Percentiles rank a stretch among this genome's conserved stretches.
Conservation (phyloP, 2,113 vertebrate genomes). For the Ornithorhynchus anatinus region DNA sequence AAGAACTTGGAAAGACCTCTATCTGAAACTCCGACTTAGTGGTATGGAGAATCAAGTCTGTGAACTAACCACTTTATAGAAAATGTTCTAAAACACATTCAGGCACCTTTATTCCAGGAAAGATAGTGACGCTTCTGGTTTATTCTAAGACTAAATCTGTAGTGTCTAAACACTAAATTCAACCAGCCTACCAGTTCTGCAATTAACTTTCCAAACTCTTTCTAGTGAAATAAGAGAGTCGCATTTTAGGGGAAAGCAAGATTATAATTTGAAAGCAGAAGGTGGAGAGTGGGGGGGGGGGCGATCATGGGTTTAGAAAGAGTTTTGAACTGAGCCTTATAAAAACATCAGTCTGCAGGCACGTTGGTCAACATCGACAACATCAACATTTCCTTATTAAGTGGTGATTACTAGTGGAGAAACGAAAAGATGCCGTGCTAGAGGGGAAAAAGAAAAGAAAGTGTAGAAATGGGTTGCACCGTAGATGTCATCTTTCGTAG, state of each 20-base stretch:
- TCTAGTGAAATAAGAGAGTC: conserved; percentile 9
- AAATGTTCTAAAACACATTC: conserved; percentile 42
- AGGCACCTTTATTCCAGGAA: conserved; percentile 31
- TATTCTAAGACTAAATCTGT: conserved; percentile 41
- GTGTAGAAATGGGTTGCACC: too few relatives aligned
- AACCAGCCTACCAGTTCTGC: conserved; percentile 29
- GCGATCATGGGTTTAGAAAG: conserved; percentile 15
- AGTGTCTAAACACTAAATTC: conserved; percentile 23
- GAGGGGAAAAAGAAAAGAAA: conserved; percentile 4
- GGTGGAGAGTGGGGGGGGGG: neutral
- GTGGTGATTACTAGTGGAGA: neutral
- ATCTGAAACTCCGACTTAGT: neutral
- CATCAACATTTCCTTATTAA: conserved; percentile 8
- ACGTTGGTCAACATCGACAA: conserved; percentile 16
- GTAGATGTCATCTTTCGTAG: too few relatives aligned
- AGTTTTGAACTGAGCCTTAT: neutral
- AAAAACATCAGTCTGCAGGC: conserved; percentile 20
- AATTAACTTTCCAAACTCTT: conserved; percentile 31
- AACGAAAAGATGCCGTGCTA: conserved; percentile 28
- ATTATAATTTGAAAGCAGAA: conserved; percentile 18
- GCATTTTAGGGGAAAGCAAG: neutral
- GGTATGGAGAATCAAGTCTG: conserved; percentile 29
- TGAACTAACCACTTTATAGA: conserved; percentile 37
- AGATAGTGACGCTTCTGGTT: conserved; percentile 44
- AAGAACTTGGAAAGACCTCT: neutral